Percentiles rank a stretch among this genome's conserved stretches.
phyloP scores from a whole-genome alignment of 2,888 invertebrate genomes.

The Agrotis clavis region DNA sequence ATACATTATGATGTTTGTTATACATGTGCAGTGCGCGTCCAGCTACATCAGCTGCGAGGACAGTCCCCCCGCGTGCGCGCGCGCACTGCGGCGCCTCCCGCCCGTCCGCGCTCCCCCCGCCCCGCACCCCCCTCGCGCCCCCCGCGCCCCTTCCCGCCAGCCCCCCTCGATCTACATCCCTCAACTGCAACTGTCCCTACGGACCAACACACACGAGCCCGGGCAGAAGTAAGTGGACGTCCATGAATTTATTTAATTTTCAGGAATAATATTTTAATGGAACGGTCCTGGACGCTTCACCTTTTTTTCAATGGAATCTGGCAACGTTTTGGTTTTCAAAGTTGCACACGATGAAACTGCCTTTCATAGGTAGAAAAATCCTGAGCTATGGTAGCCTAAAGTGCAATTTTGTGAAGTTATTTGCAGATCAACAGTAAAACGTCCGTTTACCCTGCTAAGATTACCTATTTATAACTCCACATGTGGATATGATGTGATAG shows the following conservation, averaged over 20 bases:
- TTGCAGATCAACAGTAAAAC: background rate
- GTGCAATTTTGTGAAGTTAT: background rate
- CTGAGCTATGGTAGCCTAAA: background rate
- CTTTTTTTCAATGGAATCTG: background rate
- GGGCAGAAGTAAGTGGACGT: background rate
- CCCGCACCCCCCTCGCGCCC: background rate
- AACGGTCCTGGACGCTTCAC: too few relatives aligned
- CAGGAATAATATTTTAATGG: too few relatives aligned
- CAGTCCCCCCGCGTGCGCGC: conserved; percentile 52
- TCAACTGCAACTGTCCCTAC: background rate
- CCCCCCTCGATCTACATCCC: too few relatives aligned
- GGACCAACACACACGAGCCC: background rate
- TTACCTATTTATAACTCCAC: background rate
- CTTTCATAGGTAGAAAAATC: background rate
- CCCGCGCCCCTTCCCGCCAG: background rate
- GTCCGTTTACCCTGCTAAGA: background rate
- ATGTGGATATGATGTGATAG: background rate
- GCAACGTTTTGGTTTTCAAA: background rate
- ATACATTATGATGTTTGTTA: background rate
- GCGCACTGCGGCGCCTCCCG: background rate
- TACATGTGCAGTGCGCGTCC: conserved; percentile 68
- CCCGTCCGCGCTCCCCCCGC: background rate
- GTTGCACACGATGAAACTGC: background rate
- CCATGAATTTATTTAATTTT: too few relatives aligned
- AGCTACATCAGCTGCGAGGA: conserved; percentile 73